Base-by-base conservation (phyloP, 2,113 vertebrate genomes). In the Podiceps cristatus region DNA sequence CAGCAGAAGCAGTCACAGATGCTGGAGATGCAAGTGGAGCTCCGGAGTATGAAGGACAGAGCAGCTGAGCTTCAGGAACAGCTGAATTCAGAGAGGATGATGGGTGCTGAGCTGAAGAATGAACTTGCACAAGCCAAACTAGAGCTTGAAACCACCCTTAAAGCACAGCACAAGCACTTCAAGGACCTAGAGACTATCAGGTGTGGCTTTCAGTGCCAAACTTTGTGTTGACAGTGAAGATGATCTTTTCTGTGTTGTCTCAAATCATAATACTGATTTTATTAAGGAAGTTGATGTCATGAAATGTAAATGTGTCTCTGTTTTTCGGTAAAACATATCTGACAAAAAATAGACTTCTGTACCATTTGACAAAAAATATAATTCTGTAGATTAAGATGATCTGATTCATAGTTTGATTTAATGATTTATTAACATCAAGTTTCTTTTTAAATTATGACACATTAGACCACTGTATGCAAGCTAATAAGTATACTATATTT, bases 171-270 rank as follows among this genome's bases (percentile, higher is more conserved):
- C 95, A 99, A 99, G 97, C 99, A 99, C 97, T 98, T 99, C 79
- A 99, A 98, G 96, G 99, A 99, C 59, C 94, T 99, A 31, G 99
- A 99, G 97, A 97, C 99, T 5, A 99, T 99, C 98, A 99, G 99
- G 99, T 99, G 17, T 16, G 75, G 16, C 62, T 81, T 93, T 72
- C 60, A 53, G 6, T 42, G 8, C 5, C 72, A 90, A 11, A 29
- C n/a, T 86, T 72, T 80, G 24, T 73, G 45, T 52, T 81, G 53
- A 47, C 29, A 40, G 28, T 42, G 63, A 67, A 74, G 29, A 63
- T 63, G 45, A 45, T 85, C 13, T 80, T 78, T 78, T 29, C 63
- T 81, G 3, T 83, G 29, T 29, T 69, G 42, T 67, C 35, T 76
- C 18, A 86, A 72, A 56, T 59, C 14, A 9, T 56, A 66, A 45